phyloP scores from a whole-genome alignment of 2,113 vertebrate species.

The Urocolius indicus region DNA sequence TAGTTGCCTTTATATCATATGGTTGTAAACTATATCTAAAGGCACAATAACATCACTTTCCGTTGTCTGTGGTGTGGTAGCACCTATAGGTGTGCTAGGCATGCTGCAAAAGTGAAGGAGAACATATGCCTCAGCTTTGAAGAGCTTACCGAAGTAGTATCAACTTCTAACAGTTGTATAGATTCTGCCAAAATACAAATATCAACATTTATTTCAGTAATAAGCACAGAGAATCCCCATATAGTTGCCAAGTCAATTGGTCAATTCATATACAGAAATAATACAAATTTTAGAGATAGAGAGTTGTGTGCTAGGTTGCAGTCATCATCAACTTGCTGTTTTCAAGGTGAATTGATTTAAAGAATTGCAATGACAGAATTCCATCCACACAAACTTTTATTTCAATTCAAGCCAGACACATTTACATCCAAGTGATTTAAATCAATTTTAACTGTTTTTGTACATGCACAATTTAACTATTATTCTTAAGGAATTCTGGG shows the following conservation, averaged over 20 bases:
- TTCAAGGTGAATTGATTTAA: not conserved
- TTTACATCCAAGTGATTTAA: not conserved
- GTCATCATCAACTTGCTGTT: not conserved
- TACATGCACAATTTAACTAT: not conserved
- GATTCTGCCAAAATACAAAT: not conserved
- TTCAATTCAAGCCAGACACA: not conserved
- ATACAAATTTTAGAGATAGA: not conserved
- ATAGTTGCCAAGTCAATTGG: not conserved
- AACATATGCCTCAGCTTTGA: not conserved
- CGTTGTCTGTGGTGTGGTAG: not conserved
- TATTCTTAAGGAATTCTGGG: not conserved
- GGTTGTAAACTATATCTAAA: not conserved
- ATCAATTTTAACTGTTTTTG: not conserved
- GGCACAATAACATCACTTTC: not conserved
- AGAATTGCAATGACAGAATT: not conserved
- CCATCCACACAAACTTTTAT: not conserved
- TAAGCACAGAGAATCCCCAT: not conserved
- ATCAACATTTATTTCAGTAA: not conserved
- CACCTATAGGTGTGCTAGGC: not conserved
- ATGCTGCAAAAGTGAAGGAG: not conserved
- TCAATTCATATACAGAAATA: not conserved
- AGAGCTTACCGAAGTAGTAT: not conserved
- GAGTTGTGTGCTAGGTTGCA: not conserved
- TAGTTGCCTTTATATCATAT: not conserved
- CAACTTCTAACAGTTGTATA: not conserved